phyloP scores from a whole-genome alignment of 2,797 vertebrate genomes.

The Falco berigora region DNA sequence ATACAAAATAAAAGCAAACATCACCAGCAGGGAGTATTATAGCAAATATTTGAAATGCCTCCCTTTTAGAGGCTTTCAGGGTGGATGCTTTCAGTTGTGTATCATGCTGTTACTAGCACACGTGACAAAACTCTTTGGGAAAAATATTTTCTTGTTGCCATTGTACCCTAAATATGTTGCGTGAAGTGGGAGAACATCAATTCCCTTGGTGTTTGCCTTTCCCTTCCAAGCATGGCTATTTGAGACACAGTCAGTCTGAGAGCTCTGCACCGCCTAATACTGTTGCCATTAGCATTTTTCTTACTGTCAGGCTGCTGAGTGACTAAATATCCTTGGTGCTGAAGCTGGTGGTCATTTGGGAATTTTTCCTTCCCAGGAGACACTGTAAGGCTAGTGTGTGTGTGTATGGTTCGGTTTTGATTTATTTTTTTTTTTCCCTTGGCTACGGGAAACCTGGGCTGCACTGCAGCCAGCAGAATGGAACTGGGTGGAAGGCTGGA shows the following conservation, averaged over 20 bases:
- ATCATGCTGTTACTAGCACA: constrained; percentile 17
- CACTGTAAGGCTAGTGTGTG: neutral
- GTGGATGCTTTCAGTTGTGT: neutral
- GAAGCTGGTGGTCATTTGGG: neutral
- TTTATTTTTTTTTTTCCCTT: neutral
- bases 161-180: neutral
- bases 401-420: neutral
- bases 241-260: neutral
- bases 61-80: neutral
- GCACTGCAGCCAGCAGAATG: neutral
- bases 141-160: constrained; percentile 13
- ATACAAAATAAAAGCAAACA: constrained; percentile 18
- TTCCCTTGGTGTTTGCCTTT: neutral
- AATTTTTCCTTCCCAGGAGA: neutral
- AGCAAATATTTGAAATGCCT: constrained; percentile 34
- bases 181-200: neutral
- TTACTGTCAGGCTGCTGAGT: neutral
- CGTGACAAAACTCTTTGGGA: neutral
- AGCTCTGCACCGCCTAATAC: neutral
- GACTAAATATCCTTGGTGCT: neutral
- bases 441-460: neutral
- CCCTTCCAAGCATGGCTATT: neutral
- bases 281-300: neutral
- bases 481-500: neutral
- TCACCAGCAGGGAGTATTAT: neutral